Evolutionary conservation across 2,113 vertebrate species (phyloP), one percentile per base, ranked within the genome.

Genomic region (Pionites leucogaster): DNA sequence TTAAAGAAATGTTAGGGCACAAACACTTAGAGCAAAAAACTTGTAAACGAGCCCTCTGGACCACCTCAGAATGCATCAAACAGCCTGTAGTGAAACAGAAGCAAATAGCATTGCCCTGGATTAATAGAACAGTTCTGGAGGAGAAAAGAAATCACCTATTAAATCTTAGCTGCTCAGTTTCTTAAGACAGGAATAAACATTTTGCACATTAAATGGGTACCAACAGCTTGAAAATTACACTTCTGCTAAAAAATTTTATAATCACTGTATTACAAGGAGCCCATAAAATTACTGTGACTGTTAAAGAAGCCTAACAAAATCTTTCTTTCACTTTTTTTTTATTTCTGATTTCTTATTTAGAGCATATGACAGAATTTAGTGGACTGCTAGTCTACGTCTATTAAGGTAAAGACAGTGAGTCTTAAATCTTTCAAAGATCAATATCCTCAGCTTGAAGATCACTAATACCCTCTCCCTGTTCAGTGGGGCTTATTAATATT

Each of bases 261-360:
- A 79, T 71, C 44, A 14, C 19, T 57, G 6, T 24, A 72, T 68
- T 85, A 82, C 35, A 77, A 60, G 19, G 17, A 78, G 33, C 33
- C 79, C 39, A 77, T 52, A 84, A 84, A 93, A 95, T 63, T 81
- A 78, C 29, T 3, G 4, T 41, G 57, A 78, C 42, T 81, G 46
- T 64, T 14, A 72, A 82, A 90, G 65, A 86, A 13, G 0, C 8
- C 28, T 37, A 69, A 67, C 11, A 92, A 90, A 89, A 44, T 33
- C 77, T 62, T 92, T 96, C 9, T 84, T 84, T n/a, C n/a, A 31
- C n/a, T 69, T 91, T 72, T 74, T 93, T n/a, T n/a, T 35, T n/a
- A 59, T 35, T 93, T 64, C 59, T 86, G 24, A 59, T 84, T 91
- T 85, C 55, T 84, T 83, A 78, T 27, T 89, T 75, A 15, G 9